These are phyloP conservation scores for Phytoseiulus persimilis DNA, from an alignment of 2,888 invertebrate genomes.

Conservation along the genomic window DNA sequence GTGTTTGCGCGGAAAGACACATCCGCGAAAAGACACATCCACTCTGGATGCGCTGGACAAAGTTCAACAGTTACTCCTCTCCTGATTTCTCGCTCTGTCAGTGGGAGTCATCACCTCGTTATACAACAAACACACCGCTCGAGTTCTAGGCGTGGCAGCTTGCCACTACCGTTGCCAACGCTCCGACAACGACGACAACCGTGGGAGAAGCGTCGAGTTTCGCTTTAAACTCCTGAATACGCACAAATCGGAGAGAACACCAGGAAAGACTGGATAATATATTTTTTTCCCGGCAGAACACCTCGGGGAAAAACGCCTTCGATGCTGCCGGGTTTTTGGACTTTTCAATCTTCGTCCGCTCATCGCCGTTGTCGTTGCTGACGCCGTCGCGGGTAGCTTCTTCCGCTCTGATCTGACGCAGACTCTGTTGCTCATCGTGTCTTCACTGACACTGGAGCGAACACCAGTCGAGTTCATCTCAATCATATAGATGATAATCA, in stretches of 20 bases:
- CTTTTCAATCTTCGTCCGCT: too few relatives aligned
- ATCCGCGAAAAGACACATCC: not conserved
- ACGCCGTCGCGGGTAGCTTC: not conserved
- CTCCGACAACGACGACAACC: not conserved
- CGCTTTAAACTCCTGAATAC: too few relatives aligned
- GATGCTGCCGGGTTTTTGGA: too few relatives aligned
- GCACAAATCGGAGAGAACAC: too few relatives aligned
- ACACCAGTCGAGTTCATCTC: not conserved
- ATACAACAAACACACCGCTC: not conserved
- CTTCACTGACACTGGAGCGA: not conserved
- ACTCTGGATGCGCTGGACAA: not conserved
- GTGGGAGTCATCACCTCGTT: not conserved
- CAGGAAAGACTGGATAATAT: too few relatives aligned
- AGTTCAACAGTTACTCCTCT: not conserved
- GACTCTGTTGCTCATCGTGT: not conserved
- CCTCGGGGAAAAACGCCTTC: too few relatives aligned
- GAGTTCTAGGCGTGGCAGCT: not conserved
- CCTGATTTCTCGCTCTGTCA: not conserved
- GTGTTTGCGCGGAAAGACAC: not conserved
- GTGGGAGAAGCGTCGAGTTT: too few relatives aligned
- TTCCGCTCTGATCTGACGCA: not conserved
- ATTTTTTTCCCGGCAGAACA: too few relatives aligned
- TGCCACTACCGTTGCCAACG: not conserved
- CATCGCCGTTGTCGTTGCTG: not conserved
- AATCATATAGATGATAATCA: not conserved